A percentile compares a stretch with the other conserved stretches of the same genome.
Conservation (phyloP, 2,888 invertebrate species). For the Emmelina monodactyla region DNA sequence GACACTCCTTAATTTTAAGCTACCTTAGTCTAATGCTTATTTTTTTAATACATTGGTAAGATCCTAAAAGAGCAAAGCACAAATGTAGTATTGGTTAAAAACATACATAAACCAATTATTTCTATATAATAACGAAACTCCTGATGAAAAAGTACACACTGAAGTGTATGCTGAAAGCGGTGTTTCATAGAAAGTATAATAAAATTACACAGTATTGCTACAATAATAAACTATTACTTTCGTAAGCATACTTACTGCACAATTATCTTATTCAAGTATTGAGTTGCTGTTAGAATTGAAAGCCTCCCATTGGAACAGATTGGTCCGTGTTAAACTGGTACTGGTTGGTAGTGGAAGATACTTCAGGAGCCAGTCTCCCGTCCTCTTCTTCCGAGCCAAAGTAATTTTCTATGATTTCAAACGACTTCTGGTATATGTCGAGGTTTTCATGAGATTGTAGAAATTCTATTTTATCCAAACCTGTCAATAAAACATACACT, state of each 20-base stretch:
- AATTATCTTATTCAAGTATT: conserved; percentile 22
- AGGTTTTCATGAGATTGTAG: conserved; percentile 96
- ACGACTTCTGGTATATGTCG: conserved; percentile 97
- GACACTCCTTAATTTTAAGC: no score
- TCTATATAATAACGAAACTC: no score
- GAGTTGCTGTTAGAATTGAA: conserved; percentile 72
- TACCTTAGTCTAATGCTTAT: no score
- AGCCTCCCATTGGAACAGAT: conserved; percentile 79
- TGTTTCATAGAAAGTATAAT: not conserved
- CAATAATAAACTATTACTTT: conserved; percentile 11
- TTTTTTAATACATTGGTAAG: no score
- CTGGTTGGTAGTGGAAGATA: conserved; percentile 77
- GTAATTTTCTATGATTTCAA: conserved; percentile 95
- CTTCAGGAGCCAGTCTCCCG: conserved; percentile 77
- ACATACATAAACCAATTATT: no score
- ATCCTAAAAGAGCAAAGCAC: no score
- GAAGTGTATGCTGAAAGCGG: no score
- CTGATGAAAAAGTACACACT: no score
- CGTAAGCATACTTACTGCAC: conserved; percentile 25
- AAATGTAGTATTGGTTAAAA: no score
- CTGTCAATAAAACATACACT: conserved; percentile 49
- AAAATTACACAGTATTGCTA: not conserved
- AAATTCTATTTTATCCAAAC: conserved; percentile 97
- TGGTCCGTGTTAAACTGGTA: conserved; percentile 77
- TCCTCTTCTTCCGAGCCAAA: conserved; percentile 95